phyloP scores from a whole-genome alignment of 2,797 vertebrate genomes.

The Pipistrellus pygmaeus region DNA sequence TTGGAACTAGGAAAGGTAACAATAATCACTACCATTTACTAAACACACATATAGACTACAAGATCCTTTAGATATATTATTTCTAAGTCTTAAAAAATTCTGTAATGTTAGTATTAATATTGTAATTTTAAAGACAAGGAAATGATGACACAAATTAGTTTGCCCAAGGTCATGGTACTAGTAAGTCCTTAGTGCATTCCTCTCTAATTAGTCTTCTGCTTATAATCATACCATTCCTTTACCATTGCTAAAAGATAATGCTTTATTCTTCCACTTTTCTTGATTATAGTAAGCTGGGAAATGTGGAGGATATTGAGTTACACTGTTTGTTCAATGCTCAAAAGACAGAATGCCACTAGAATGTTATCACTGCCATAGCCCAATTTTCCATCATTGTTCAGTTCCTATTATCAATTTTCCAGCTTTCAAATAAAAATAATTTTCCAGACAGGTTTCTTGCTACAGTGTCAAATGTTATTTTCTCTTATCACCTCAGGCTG shows the following conservation, averaged over 20 bases:
- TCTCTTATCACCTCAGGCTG: conserved; percentile 47
- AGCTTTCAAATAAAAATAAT: conserved; percentile 66
- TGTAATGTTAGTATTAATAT: not conserved
- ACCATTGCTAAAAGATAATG: not conserved
- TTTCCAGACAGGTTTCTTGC: conserved; percentile 23
- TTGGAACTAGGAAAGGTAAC: not conserved
- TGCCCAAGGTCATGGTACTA: not conserved
- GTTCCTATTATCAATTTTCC: conserved; percentile 49
- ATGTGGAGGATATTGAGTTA: not conserved
- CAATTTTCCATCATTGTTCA: conserved; percentile 47
- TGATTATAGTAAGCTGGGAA: not conserved
- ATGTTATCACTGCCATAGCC: not conserved
- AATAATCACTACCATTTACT: conserved; percentile 27
- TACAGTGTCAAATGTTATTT: conserved; percentile 61
- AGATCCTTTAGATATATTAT: not conserved
- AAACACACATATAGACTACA: not conserved
- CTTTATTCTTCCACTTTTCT: not conserved
- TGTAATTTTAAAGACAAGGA: not conserved
- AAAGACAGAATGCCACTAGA: conserved; percentile 5
- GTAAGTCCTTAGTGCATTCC: not conserved
- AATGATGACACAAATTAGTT: not conserved
- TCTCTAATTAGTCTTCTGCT: conserved; percentile 2
- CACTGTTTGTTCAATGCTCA: conserved; percentile 1
- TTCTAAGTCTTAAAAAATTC: not conserved
- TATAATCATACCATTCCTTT: not conserved